These are phyloP conservation scores for Gavialis gangeticus DNA, from an alignment of 2,113 vertebrate species.

Conservation along the genomic window DNA sequence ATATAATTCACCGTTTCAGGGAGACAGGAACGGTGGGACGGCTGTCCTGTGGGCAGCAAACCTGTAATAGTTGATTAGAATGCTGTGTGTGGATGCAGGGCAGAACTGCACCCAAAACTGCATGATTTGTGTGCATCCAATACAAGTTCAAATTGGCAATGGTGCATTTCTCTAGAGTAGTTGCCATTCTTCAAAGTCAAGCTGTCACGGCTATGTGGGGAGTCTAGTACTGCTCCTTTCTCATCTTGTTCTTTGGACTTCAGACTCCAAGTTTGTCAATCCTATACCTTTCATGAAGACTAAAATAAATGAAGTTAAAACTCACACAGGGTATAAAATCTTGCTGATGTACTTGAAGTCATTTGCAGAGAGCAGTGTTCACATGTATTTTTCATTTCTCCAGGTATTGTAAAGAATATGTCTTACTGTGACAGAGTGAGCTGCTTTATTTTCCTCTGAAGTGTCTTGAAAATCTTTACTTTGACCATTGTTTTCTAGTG, in stretches of 20 bases:
- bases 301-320: background rate
- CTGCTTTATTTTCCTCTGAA: background rate
- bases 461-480: background rate
- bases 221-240: background rate
- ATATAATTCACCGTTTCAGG: background rate
- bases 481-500: conserved; percentile 25
- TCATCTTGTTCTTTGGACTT: background rate
- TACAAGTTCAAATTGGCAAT: background rate
- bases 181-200: background rate
- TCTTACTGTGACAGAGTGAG: background rate
- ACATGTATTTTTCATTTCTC: background rate
- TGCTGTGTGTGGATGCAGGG: background rate
- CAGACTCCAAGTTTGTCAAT: background rate
- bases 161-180: background rate
- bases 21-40: background rate
- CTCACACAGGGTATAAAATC: background rate
- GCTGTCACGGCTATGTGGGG: background rate
- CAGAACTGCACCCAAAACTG: background rate
- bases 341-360: background rate
- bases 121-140: background rate
- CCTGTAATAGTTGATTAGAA: background rate
- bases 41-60: background rate
- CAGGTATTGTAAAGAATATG: background rate
- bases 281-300: background rate
- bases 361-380: background rate